Evolutionary conservation across 2,888 invertebrate genomes (phyloP).

Genomic region (Nephrotoma flavescens): DNA sequence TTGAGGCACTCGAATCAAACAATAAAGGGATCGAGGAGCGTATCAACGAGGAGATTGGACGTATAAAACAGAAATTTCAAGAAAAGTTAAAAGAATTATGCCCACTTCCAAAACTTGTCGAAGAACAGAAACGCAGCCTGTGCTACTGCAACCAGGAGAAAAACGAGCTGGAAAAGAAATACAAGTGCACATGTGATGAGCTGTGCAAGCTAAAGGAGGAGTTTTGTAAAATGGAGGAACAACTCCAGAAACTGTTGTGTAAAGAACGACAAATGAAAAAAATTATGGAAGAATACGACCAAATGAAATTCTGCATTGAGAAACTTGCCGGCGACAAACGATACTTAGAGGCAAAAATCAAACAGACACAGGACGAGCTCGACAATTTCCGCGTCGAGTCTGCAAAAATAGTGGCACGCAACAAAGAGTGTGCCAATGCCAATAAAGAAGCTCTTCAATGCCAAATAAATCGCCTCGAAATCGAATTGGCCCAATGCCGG

Average conservation of each 20-base stretch:
- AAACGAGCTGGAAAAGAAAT: constrained; percentile 19
- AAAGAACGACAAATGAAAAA: constrained; percentile 17
- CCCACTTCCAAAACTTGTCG: constrained; percentile 23
- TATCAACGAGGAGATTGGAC: constrained; percentile 25
- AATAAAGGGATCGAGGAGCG: constrained; percentile 26
- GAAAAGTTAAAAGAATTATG: constrained; percentile 23
- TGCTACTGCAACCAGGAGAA: constrained; percentile 24
- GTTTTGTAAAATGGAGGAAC: background rate
- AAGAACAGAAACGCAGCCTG: constrained; percentile 23
- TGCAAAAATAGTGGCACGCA: constrained; percentile 23
- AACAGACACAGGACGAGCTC: constrained; percentile 20
- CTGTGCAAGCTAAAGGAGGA: constrained; percentile 18
- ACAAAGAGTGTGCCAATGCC: constrained; percentile 26
- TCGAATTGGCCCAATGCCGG: constrained; percentile 26
- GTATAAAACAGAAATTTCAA: constrained; percentile 22
- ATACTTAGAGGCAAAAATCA: constrained; percentile 23
- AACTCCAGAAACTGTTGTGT: background rate
- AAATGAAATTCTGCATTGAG: constrained; percentile 3
- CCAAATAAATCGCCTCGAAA: constrained; percentile 26
- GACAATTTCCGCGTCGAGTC: constrained; percentile 20
- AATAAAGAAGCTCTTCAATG: constrained; percentile 25
- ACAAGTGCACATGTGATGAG: constrained; percentile 20
- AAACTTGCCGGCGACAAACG: constrained; percentile 12
- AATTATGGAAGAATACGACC: constrained; percentile 15
- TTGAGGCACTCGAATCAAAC: constrained; percentile 23